These are phyloP conservation scores for Elanus axillaris DNA, from an alignment of 2,113 vertebrate species.

Conservation along the genomic window DNA sequence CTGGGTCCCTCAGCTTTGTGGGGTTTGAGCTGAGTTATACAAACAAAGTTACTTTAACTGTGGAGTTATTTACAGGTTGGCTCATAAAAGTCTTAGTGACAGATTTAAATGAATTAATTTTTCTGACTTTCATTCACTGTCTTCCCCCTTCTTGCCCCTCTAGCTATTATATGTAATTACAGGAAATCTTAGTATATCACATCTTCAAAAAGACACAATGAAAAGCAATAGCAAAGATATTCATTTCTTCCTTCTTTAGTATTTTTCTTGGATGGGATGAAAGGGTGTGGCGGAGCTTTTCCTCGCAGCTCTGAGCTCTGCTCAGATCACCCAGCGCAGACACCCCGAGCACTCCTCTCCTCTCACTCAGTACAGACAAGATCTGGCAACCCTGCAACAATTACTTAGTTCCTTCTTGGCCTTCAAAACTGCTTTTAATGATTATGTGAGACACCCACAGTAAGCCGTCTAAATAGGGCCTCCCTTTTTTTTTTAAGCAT, in stretches of 20 bases:
- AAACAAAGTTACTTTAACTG: constrained; percentile 1
- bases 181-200: constrained; percentile 43
- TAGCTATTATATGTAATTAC: constrained; percentile 49
- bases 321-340: background rate
- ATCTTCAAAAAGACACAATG: constrained; percentile 52
- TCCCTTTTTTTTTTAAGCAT: background rate
- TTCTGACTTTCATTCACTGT: background rate
- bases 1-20: background rate
- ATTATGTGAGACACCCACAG: background rate
- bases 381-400: background rate
- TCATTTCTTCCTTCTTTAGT: constrained; percentile 8
- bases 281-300: constrained; percentile 17
- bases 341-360: background rate
- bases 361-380: background rate
- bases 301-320: background rate
- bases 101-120: constrained; percentile 44
- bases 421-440: background rate
- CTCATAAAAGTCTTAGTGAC: constrained; percentile 2
- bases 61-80: constrained; percentile 46
- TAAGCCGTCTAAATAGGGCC: background rate
- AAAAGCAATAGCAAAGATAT: background rate
- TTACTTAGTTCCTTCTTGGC: background rate
- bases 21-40: constrained; percentile 24
- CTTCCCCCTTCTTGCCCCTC: constrained; percentile 4
- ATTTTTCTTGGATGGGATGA: constrained; percentile 37